phyloP scores from a whole-genome alignment of 1,140 invertebrate species.

The Drosophila ohnishii region DNA sequence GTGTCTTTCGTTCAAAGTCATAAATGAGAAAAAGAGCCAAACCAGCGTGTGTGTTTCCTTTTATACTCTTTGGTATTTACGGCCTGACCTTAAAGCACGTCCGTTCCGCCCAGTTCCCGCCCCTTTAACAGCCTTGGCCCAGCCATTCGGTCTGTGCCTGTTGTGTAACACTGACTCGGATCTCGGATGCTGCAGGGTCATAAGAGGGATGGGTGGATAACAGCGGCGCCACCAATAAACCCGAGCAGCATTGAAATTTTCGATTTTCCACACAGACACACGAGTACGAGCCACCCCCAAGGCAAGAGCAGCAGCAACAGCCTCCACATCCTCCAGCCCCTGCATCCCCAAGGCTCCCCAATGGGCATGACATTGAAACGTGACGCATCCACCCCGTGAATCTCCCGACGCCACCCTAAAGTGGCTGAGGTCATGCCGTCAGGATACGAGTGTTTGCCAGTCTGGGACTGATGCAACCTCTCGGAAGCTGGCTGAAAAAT shows the following conservation, averaged over 20 bases:
- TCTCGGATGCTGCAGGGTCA: conserved; percentile 56
- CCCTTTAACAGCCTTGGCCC: conserved; percentile 50
- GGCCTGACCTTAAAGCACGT: conserved; percentile 55
- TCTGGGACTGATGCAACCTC: conserved; percentile 29
- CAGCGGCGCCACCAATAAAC: conserved; percentile 57
- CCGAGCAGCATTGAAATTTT: conserved; percentile 61
- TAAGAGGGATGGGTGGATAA: conserved; percentile 1
- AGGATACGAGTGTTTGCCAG: conserved; percentile 20
- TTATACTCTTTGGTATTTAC: conserved; percentile 62
- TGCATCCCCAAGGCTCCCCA: conserved; percentile 9
- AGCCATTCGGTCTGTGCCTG: conserved; percentile 46
- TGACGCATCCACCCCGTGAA: conserved; percentile 56
- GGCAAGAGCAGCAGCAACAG: conserved; percentile 7
- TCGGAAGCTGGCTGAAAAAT: not conserved
- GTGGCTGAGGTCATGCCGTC: conserved; percentile 57
- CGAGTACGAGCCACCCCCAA: conserved; percentile 19
- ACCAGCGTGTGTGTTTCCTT: conserved; percentile 9
- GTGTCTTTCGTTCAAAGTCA: conserved; percentile 83
- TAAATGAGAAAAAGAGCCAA: conserved; percentile 61
- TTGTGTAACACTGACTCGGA: conserved; percentile 71
- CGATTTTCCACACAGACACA: conserved; percentile 66
- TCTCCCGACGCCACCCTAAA: conserved; percentile 16
- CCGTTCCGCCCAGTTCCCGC: conserved; percentile 1
- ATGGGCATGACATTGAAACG: conserved; percentile 71
- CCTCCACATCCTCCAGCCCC: not conserved